A percentile compares a stretch with the other conserved stretches of the same genome.
Evolutionary conservation across 2,113 vertebrate species (phyloP).

Genomic region (Zapornia atra): DNA sequence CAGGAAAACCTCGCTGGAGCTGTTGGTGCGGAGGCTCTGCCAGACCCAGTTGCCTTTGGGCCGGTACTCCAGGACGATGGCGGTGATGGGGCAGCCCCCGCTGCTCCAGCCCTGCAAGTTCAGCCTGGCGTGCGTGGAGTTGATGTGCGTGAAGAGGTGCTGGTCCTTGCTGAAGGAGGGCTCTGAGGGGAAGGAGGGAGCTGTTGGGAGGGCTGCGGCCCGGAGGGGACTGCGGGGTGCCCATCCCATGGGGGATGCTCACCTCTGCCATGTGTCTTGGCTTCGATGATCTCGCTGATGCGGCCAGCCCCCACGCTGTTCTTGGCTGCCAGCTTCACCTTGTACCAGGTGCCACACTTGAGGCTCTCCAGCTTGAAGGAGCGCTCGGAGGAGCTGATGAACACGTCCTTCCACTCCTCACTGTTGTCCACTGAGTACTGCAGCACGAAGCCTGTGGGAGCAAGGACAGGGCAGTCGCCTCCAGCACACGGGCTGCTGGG

Average conservation of each 20-base stretch:
- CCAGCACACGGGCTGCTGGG: fast-evolving
- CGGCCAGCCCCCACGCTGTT: slow-evolving; percentile 96
- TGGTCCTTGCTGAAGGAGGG: slow-evolving; percentile 98
- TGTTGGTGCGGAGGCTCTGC: slow-evolving; percentile 92
- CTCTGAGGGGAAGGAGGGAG: slow-evolving; percentile 72
- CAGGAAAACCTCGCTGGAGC: slow-evolving; percentile 90
- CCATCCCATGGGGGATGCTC: neutral
- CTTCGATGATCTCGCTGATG: slow-evolving; percentile 99
- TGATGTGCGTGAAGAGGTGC: slow-evolving; percentile 96
- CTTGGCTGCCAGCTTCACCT: slow-evolving; percentile 97
- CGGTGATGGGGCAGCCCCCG: slow-evolving; percentile 93
- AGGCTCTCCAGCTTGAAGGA: slow-evolving; percentile 96
- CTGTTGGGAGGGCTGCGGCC: fast-evolving
- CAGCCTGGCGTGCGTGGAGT: slow-evolving; percentile 93
- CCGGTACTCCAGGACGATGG: slow-evolving; percentile 91
- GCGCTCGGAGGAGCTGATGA: slow-evolving; percentile 93
- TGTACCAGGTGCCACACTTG: slow-evolving; percentile 98
- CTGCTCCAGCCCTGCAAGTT: slow-evolving; percentile 97
- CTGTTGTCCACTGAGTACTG: slow-evolving; percentile 99
- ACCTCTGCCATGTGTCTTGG: slow-evolving; percentile 97
- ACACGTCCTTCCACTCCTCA: slow-evolving; percentile 96
- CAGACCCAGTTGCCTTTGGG: slow-evolving; percentile 95
- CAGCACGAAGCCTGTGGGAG: slow-evolving; percentile 88
- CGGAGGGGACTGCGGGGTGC: fast-evolving
- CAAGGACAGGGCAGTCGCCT: neutral